phyloP scores from a whole-genome alignment of 2,888 invertebrate species.

The Clanis bilineata region DNA sequence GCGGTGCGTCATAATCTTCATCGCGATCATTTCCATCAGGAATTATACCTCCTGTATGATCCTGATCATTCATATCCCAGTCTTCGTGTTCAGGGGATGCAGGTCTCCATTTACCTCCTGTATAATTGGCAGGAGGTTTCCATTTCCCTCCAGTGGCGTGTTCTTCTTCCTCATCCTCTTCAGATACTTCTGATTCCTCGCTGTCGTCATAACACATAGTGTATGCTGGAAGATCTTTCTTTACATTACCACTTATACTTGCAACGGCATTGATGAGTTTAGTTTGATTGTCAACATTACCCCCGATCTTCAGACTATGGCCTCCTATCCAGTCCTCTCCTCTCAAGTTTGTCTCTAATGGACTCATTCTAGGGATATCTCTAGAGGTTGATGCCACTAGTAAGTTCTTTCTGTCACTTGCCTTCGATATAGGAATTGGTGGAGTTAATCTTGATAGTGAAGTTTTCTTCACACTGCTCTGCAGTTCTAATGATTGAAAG shows the following conservation, averaged over 20 bases:
- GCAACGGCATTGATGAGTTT: constrained; percentile 85
- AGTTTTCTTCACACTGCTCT: constrained; percentile 86
- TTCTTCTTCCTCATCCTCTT: constrained; percentile 82
- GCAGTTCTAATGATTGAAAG: constrained; percentile 91
- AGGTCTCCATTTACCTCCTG: constrained; percentile 75
- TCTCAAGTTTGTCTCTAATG: constrained; percentile 68
- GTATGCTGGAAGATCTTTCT: constrained; percentile 75
- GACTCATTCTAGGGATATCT: constrained; percentile 64
- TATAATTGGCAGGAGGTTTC: constrained; percentile 84
- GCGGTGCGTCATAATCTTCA: constrained; percentile 82
- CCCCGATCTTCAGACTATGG: constrained; percentile 79
- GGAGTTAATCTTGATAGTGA: constrained; percentile 76
- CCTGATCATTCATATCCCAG: constrained; percentile 79
- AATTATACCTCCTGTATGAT: constrained; percentile 81
- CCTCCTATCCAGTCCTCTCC: constrained; percentile 85
- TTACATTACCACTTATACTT: constrained; percentile 81
- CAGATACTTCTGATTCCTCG: constrained; percentile 82
- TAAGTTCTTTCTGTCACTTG: constrained; percentile 54
- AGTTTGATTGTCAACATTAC: constrained; percentile 81
- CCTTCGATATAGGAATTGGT: constrained; percentile 62
- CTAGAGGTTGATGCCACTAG: constrained; percentile 61
- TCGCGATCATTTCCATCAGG: constrained; percentile 64
- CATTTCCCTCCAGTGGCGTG: constrained; percentile 86
- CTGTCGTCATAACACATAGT: constrained; percentile 72
- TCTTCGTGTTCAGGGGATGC: constrained; percentile 76